Evolutionary conservation across 2,113 vertebrate species (phyloP), one percentile per base, ranked within the genome.

Genomic region (Trinectes maculatus): DNA sequence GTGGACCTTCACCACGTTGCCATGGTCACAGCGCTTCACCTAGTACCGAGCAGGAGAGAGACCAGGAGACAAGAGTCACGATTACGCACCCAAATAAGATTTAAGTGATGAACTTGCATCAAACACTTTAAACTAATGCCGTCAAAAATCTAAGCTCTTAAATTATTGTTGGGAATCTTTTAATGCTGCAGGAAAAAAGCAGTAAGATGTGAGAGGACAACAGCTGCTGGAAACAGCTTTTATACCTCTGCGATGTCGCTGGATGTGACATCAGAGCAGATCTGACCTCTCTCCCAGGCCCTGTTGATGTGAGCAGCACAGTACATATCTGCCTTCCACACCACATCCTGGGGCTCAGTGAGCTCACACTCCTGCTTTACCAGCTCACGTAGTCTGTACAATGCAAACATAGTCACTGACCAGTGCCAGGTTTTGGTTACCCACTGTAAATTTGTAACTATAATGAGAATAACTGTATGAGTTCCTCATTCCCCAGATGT

Each of bases 21-120:
- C 97, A 85, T 92, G 92, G 64, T 99, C 97, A 82, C 94, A 95
- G 26, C 94, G 92, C 21, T 92, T 83, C 51, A 98, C 94, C 97
- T 99, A 73, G 21, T 54, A 22, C 13, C 43, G 57, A 24, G 8
- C 54, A 61, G 28, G 18, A 77, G 10, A 53, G 10, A 54, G 3
- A 60, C 1, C 15, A 10, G 22, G 15, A 66, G 28, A 69, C 3
- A 43, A 16, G 16, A 71, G 9, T 26, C 25, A 31, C 4, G 13
- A n/a, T 26, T 16, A 26, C 13, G 11, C 6, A 36, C 10, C 37
- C 2, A 19, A 8, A 60, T 1, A 42, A 22, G 5, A 8, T 28
- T 28, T 2, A 42, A 48, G 13, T 19, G 9, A 31, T 5, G n/a
- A n/a, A n/a, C n/a, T n/a, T 9, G 10, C 8, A 11, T 18, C 1